Evolutionary conservation across 2,797 vertebrate genomes (phyloP), one percentile per base, ranked within the genome.

Genomic region (Limosa lapponica): DNA sequence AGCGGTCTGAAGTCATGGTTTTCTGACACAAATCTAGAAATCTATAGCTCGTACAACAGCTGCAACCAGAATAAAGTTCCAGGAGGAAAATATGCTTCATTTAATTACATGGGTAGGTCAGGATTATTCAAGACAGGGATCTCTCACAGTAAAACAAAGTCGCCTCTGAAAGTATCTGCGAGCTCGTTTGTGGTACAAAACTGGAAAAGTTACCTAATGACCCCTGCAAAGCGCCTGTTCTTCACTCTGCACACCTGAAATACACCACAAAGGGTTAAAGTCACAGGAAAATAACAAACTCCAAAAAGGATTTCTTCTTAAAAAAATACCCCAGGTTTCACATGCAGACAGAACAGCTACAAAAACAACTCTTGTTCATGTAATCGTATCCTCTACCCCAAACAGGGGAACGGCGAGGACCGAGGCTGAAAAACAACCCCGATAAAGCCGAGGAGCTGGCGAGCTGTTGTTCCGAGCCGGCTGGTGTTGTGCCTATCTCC

Each of bases 1-100:
- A 88, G 89, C 55, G 92, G 96, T 90, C 91, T 95, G 94, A 95
- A 96, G 93, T 96, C 91, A 96, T 67, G 84, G 75, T 75, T 96
- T 96, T 81, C 79, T 93, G 91, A 94, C 89, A 94, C 78, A 90
- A 62, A 83, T 74, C 72, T 89, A 91, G 89, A 86, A 93, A 94
- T 81, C 82, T 73, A 94, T 91, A 91, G 89, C 82, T 93, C 41
- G 32, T 48, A 81, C 82, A 94, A 95, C 96, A 97, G 96, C 94
- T 97, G 96, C 95, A 91, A 83, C 25, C 73, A 95, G 73, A 95
- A 71, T 10, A 17, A 71, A 86, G 69, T 89, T 95, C 87, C 96
- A 96, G 48, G 44, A 89, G 37, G 39, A 82, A 72, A 55, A 73
- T 61, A 22, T 0, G 0, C 36, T 88, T 54, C 22, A 10, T 88